phyloP scores from a whole-genome alignment of 2,888 invertebrate species.

The Pimpla rufipes region DNA sequence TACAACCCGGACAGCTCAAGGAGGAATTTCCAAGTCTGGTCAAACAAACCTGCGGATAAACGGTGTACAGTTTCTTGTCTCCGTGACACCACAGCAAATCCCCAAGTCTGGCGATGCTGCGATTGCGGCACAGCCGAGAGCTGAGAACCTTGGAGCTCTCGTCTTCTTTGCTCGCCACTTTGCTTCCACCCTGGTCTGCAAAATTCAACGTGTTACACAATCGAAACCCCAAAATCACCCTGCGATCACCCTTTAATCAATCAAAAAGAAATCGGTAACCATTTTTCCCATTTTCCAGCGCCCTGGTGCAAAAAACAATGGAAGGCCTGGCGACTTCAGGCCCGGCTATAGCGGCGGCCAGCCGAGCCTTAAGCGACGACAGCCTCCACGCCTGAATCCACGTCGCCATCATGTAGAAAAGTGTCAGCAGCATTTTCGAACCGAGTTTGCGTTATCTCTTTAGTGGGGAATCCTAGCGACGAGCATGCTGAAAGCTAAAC shows the following conservation, averaged over 20 bases:
- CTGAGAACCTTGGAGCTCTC: slow-evolving; percentile 82
- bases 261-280: slow-evolving; percentile 73
- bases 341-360: slow-evolving; percentile 84
- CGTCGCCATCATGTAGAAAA: slow-evolving; percentile 94
- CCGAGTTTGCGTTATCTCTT: slow-evolving; percentile 30
- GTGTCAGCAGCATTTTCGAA: slow-evolving; percentile 90
- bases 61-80: slow-evolving; percentile 86
- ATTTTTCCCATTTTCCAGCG: slow-evolving; percentile 71
- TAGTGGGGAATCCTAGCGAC: slow-evolving; percentile 20
- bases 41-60: slow-evolving; percentile 86
- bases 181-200: slow-evolving; percentile 52
- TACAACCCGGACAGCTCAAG: not conserved
- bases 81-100: slow-evolving; percentile 88
- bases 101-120: slow-evolving; percentile 87
- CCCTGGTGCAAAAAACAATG: slow-evolving; percentile 80
- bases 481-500: slow-evolving; percentile 30
- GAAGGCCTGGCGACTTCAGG: slow-evolving; percentile 75
- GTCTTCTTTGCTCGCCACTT: slow-evolving; percentile 64
- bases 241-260: no score
- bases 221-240: not conserved
- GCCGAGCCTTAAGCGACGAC: slow-evolving; percentile 89
- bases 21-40: not conserved
- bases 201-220: slow-evolving; percentile 41
- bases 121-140: slow-evolving; percentile 87
- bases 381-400: slow-evolving; percentile 93